These are phyloP conservation scores for Acanthosepion lycidas DNA, from an alignment of 2,888 invertebrate species.

Conservation along the genomic window DNA sequence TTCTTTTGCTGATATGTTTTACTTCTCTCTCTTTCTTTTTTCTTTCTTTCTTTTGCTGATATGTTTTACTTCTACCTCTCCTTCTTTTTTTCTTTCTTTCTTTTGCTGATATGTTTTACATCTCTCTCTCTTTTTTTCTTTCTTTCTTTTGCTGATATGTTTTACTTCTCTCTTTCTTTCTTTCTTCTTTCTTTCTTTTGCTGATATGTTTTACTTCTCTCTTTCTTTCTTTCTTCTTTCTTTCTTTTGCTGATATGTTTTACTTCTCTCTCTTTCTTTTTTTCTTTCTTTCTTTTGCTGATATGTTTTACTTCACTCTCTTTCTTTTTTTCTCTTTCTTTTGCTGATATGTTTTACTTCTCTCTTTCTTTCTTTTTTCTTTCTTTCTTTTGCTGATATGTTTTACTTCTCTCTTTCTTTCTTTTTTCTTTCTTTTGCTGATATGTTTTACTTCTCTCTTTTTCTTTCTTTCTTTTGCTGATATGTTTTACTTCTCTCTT, in stretches of 20 bases:
- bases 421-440: background rate
- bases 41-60: background rate
- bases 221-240: too few species aligned
- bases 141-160: too few species aligned
- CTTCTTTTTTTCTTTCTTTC: background rate
- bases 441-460: background rate
- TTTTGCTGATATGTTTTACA: too few species aligned
- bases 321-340: too few species aligned
- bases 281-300: too few species aligned
- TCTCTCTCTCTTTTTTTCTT: too few species aligned
- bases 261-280: too few species aligned
- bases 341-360: background rate
- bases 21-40: background rate
- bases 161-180: too few species aligned
- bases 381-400: background rate
- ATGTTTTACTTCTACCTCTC: background rate
- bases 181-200: background rate
- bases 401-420: background rate
- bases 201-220: too few species aligned
- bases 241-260: too few species aligned
- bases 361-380: background rate
- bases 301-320: too few species aligned
- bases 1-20: background rate
- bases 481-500: too few species aligned
- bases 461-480: background rate